Base-by-base conservation (phyloP, 2,797 vertebrate genomes). In the Enteromius fasciolatus region DNA sequence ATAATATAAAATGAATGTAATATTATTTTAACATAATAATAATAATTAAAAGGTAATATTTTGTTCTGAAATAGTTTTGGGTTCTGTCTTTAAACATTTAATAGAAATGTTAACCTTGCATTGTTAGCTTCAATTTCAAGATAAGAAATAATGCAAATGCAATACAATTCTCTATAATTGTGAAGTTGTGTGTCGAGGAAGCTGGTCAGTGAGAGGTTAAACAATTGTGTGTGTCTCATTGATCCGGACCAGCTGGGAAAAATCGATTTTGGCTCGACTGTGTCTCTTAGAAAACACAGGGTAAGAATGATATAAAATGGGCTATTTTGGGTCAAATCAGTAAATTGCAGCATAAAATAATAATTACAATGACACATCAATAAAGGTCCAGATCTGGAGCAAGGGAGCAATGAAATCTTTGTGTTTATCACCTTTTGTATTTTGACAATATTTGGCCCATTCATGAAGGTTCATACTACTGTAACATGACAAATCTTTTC, bases 341-440 rank as follows among this genome's bases (percentile, higher is more conserved):
- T 83, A 86, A 77, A 78, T 5, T 33, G 3, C 31, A 48, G 76
- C 61, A 64, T 1, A 31, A 78, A 48, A 66, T 66, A 23, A 39
- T 78, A 39, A 36, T 50, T 10, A 48, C 44, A 33, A 25, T 0
- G 20, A 66, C 28, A 20, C 15, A 31, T 5, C 15, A 7, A 14
- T 67, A 15, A n/a, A 48, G 17, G 1, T 46, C 1, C 25, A 50
- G 12, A 48, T 17, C 0, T 3, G 11, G 6, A 23, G 18, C 12
- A 15, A 1, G 23, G 28, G 9, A 54, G 14, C n/a, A 17, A 31
- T 20, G 3, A 31, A 63, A 23, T 33, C n/a, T 44, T 23, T 76
- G 23, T 76, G 59, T 25, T 46, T 11, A 10, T 50, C 46, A 17
- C 25, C 7, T 46, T 69, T 25, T 4, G 7, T 25, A 25, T 44